Evolutionary conservation across 2,113 vertebrate species (phyloP).

Genomic region (Chaenogobius annularis): DNA sequence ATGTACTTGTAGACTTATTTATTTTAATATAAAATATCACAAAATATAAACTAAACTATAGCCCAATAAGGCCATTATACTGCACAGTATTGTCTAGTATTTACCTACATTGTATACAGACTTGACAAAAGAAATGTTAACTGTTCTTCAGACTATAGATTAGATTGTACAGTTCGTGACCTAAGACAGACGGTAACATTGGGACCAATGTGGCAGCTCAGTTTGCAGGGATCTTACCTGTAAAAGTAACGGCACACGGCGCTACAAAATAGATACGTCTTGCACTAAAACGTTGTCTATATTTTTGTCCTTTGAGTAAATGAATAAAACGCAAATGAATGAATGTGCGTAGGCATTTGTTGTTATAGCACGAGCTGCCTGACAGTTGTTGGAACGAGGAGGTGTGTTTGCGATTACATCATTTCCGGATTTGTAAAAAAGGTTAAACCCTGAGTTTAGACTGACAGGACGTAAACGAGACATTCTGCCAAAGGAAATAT

Average conservation of each 20-base stretch:
- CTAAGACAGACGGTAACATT: not conserved
- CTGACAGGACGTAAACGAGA: slow-evolving; percentile 18
- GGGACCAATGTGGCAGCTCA: not conserved
- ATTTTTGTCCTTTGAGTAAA: no score
- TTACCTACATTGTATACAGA: not conserved
- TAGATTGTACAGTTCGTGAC: not conserved
- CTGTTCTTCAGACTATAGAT: not conserved
- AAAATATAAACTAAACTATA: not conserved
- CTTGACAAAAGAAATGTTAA: not conserved
- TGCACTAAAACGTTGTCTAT: not conserved
- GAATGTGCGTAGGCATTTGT: not conserved
- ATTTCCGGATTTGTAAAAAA: slow-evolving; percentile 42
- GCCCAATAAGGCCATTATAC: no score
- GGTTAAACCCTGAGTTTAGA: not conserved
- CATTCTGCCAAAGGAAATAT: not conserved
- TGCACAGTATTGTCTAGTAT: no score
- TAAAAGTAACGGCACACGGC: not conserved
- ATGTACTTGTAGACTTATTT: no score
- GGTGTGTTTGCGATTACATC: slow-evolving; percentile 11
- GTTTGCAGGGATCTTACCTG: not conserved
- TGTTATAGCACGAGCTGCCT: not conserved
- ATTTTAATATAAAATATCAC: no score
- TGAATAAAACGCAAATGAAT: not conserved
- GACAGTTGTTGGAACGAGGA: not conserved
- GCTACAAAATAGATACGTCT: not conserved